Conservation (phyloP, 2,113 vertebrate genomes). For the Rallus limicola region DNA sequence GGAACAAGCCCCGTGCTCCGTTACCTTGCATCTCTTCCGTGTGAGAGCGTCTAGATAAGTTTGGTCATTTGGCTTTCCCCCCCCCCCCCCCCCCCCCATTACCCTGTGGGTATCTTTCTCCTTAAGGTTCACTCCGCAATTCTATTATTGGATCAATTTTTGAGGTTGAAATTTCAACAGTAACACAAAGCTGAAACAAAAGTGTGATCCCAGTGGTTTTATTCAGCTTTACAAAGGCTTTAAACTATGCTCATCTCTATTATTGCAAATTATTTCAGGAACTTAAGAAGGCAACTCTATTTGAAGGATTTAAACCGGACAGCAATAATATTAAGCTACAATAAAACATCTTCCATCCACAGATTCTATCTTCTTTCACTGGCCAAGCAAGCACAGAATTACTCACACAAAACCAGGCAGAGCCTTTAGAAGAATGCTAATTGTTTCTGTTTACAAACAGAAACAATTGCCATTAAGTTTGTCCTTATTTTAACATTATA, state of each 20-base stretch:
- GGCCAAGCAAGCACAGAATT: background rate
- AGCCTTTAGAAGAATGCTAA: background rate
- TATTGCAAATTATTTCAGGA: background rate
- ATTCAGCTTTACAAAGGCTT: background rate
- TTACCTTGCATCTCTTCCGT: background rate
- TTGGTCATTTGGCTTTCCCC: background rate
- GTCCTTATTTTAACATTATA: background rate
- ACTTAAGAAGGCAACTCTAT: background rate
- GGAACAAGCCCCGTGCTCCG: background rate
- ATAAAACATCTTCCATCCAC: background rate
- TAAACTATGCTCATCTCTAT: background rate
- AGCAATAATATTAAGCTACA: background rate
- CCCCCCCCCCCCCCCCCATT: background rate
- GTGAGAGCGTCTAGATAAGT: background rate
- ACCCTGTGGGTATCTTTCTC: background rate
- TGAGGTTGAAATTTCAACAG: background rate
- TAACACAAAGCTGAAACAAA: background rate
- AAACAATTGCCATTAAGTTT: background rate
- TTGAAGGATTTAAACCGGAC: background rate
- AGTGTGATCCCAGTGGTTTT: background rate
- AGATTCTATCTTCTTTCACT: background rate
- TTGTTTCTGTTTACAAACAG: background rate
- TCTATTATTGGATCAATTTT: background rate
- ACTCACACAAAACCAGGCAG: background rate
- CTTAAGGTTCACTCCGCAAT: background rate